These are phyloP conservation scores for Paelopatides confundens DNA, from an alignment of 53 echinoderm and acorn worm genomes.

Conservation along the genomic window DNA sequence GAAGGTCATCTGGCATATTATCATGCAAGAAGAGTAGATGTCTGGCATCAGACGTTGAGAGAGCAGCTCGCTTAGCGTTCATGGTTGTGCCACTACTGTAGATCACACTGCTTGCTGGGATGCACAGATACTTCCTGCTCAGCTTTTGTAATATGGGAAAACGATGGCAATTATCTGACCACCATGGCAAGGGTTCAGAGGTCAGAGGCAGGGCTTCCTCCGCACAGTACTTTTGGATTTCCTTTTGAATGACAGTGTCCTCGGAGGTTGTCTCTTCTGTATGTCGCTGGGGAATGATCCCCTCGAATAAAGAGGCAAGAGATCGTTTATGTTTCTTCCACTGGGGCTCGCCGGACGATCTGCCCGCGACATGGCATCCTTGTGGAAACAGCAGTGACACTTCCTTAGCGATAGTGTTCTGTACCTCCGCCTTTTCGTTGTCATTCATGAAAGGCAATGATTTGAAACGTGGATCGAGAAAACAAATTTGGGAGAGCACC, in stretches of 20 bases:
- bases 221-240: background rate
- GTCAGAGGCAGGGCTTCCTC: background rate
- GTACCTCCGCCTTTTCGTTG: background rate
- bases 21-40: background rate
- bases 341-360: background rate
- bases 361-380: background rate
- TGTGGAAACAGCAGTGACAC: background rate
- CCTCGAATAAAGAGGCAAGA: background rate
- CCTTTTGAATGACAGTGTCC: background rate
- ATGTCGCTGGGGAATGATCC: background rate
- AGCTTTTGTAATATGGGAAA: background rate
- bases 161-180: background rate
- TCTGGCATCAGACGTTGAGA: background rate
- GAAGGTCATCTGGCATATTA: slow-evolving; percentile 4
- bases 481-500: background rate
- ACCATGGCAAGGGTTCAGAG: background rate
- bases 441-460: slow-evolving; percentile 19
- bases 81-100: background rate
- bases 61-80: background rate
- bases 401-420: background rate
- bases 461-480: slow-evolving; percentile 3
- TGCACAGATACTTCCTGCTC: slow-evolving; percentile 4
- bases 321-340: background rate
- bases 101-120: background rate
- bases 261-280: background rate